Base-by-base conservation (phyloP, 2,113 vertebrate genomes). In the Coryphaenoides rupestris region DNA sequence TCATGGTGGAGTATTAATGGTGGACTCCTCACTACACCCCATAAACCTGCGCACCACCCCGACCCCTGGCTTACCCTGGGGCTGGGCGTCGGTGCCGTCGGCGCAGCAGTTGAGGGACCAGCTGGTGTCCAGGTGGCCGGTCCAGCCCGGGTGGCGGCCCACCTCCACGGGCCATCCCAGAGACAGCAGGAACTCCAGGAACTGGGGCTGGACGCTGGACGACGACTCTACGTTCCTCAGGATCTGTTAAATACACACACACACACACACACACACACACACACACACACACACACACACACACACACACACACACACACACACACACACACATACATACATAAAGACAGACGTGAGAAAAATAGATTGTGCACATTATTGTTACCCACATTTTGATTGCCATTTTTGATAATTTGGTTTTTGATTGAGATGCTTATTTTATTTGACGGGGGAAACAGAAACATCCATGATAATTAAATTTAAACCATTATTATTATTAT, bases 81-180 rank as follows among this genome's bases (percentile, higher is more conserved):
- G 93, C 26, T 89, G 73, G 22, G 72, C 17, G 53, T 84, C 87
- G 60, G 90, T 92, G 63, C 81, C 84, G 63, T 94, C 92, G 16
- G 80, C 86, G 70, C 82, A 86, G 70, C 84, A 92, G 73, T 96
- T 98, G 74, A 98, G 93, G 57, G 93, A 95, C 96, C 96, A 98
- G 82, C 96, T 98, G 46, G 95, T 96, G 10, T 95, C 93, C 53
- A 97, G 87, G 1, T 96, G 95, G 33, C 96, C 96, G 0, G 95
- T 98, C 96, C 96, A 98, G 3, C 95, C 96, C 21, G 95, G 93
- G 74, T 98, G 96, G 53, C 79, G 92, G 60, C 95, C 94, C 46
- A 98, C 88, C 0, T 96, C 94, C 70, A 98, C 95, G 0, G 96
- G 92, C 96, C 96, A 98, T 79, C 96, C 96, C 79, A 98, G 90